Evolutionary conservation across 1,140 invertebrate genomes (phyloP), one percentile per base, ranked within the genome.

Genomic region (Octopus sinensis): DNA sequence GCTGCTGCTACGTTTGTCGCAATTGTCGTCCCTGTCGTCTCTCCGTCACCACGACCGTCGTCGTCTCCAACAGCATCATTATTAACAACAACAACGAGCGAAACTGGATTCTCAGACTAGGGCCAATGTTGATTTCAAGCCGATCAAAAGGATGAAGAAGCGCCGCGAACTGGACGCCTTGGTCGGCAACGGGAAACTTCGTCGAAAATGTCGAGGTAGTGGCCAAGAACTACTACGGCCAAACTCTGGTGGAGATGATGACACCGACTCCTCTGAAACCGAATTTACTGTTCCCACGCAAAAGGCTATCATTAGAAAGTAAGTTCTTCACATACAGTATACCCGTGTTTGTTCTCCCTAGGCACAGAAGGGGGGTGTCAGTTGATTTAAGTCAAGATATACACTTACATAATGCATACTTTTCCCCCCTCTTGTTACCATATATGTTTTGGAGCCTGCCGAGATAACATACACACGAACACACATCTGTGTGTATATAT

Each of bases 121-220:
- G 79, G 52, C 88, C 52, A 88, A 90, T 89, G 89, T 90, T n/a
- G 88, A 88, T 54, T 89, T 89, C 83, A 89, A 90, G 85, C 89
- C 88, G 51, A 86, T 87, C 52, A 91, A 91, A 88, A 90, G 85
- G 86, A 91, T 91, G 91, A 91, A 91, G 84, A 91, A 91, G 82
- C 90, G 91, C 76, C 89, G 90, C 23, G 89, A 91, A 85, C 85
- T 91, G 54, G 90, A 91, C 83, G 91, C 91, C 76, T 83, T 91
- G n/a, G 90, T 91, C 12, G 84, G 87, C 10, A 88, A 88, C 79
- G 89, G 86, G 6, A 91, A 91, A 85, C 56, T 84, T 17, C 83
- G 86, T 54, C 81, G 87, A n/a, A 88, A 88, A 85, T 84, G 79
- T 23, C 73, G 81, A 5, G 87, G 87, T 83, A 88, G 86, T 82